These are phyloP conservation scores for Zaprionus camerounensis DNA, from an alignment of 1,140 invertebrate species.

Conservation along the genomic window DNA sequence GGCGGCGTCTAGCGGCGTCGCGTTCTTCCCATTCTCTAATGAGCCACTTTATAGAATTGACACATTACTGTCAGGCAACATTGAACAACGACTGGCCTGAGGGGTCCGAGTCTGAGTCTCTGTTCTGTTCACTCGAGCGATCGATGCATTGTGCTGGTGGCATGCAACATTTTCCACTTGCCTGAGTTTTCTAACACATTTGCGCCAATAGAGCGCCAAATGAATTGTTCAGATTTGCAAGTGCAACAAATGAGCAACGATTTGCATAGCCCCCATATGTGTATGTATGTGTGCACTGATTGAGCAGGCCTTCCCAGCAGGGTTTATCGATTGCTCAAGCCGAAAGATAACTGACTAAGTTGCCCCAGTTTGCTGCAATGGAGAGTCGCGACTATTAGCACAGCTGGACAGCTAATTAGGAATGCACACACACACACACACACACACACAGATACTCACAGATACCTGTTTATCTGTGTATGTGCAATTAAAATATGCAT, in stretches of 20 bases:
- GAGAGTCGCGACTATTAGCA: conserved; percentile 19
- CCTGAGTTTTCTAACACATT: conserved; percentile 67
- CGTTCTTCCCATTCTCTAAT: conserved; percentile 59
- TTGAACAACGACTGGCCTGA: conserved; percentile 34
- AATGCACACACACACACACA: neutral
- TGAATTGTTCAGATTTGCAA: conserved; percentile 9
- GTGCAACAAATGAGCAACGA: neutral
- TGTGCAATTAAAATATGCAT: conserved; percentile 13
- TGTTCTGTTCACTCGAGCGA: neutral
- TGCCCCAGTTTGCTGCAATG: conserved; percentile 27
- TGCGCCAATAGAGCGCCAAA: conserved; percentile 44
- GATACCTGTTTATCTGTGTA: neutral
- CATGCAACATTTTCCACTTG: conserved; percentile 64
- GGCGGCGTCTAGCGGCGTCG: neutral
- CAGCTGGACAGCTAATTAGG: conserved; percentile 31
- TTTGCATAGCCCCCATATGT: conserved; percentile 37
- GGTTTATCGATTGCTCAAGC: conserved; percentile 18
- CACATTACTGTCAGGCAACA: conserved; percentile 80
- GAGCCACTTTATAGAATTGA: conserved; percentile 80
- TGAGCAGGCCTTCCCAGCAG: conserved; percentile 7
- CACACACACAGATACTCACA: neutral
- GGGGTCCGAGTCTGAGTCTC: neutral
- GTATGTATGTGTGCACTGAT: neutral
- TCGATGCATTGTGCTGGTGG: neutral
- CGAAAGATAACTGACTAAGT: neutral